Conservation (phyloP, 2,797 vertebrate genomes). For the Bradypodion pumilum region DNA sequence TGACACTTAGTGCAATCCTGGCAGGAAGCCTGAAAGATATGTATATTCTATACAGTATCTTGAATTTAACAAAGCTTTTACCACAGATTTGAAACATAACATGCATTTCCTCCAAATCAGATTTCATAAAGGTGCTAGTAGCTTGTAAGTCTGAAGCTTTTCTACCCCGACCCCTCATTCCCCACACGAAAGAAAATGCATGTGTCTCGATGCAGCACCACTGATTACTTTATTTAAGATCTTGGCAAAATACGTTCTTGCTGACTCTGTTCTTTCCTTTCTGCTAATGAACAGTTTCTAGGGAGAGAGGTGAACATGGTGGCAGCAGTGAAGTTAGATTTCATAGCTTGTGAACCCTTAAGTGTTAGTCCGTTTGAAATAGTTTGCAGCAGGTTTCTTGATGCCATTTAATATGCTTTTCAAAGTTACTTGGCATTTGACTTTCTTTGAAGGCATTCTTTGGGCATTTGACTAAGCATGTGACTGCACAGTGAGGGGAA, state of each 20-base stretch:
- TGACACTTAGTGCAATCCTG: neutral
- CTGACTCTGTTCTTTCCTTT: neutral
- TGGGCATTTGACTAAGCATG: too few relatives aligned
- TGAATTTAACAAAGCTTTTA: conserved; percentile 28
- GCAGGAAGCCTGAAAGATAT: neutral
- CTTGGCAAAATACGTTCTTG: conserved; percentile 31
- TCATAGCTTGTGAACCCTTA: neutral
- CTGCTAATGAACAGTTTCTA: neutral
- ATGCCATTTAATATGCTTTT: neutral
- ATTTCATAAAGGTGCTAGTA: conserved; percentile 33
- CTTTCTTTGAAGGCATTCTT: neutral
- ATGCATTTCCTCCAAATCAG: neutral
- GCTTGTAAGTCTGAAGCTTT: conserved; percentile 21
- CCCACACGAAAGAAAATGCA: conserved; percentile 30
- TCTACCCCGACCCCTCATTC: neutral
- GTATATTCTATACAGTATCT: conserved; percentile 39
- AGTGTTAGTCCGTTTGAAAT: neutral
- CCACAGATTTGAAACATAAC: neutral
- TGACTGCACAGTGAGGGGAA: too few relatives aligned
- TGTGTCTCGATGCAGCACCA: conserved; percentile 4
- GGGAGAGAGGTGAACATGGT: neutral
- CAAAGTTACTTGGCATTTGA: neutral
- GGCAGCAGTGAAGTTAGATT: neutral
- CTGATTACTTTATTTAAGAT: conserved; percentile 27
- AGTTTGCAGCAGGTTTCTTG: neutral